Conservation (phyloP, 2,113 vertebrate species). For the Eudyptes chrysolophus region DNA sequence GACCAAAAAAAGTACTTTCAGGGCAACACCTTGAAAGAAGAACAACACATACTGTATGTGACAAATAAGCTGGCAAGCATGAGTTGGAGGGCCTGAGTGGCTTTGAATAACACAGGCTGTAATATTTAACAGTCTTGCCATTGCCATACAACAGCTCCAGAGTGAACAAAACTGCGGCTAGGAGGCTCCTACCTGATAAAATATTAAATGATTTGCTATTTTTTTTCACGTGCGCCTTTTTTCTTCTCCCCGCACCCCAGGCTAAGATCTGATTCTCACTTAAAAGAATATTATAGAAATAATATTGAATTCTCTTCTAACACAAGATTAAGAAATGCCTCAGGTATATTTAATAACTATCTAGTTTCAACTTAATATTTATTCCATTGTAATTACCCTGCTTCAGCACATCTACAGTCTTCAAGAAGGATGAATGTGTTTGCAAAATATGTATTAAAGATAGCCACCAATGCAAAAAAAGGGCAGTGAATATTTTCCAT, state of each 20-base stretch:
- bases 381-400: not conserved
- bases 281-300: not conserved
- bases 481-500: not conserved
- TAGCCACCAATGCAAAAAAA: not conserved
- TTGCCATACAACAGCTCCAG: not conserved
- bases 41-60: not conserved
- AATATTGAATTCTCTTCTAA: constrained; percentile 16
- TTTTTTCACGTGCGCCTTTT: not conserved
- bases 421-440: not conserved
- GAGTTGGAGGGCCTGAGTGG: not conserved
- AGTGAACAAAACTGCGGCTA: not conserved
- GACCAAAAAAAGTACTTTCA: not conserved
- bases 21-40: not conserved
- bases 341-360: not conserved
- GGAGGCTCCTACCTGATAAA: not conserved
- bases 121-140: not conserved
- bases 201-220: not conserved
- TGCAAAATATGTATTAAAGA: not conserved
- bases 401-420: not conserved
- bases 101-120: not conserved
- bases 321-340: not conserved
- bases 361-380: constrained; percentile 3
- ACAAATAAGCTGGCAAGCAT: not conserved
- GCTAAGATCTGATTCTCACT: not conserved
- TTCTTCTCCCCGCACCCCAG: not conserved